Evolutionary conservation across 92 coral and sea anemone genomes (phyloP).

Genomic region (Desmophyllum pertusum): DNA sequence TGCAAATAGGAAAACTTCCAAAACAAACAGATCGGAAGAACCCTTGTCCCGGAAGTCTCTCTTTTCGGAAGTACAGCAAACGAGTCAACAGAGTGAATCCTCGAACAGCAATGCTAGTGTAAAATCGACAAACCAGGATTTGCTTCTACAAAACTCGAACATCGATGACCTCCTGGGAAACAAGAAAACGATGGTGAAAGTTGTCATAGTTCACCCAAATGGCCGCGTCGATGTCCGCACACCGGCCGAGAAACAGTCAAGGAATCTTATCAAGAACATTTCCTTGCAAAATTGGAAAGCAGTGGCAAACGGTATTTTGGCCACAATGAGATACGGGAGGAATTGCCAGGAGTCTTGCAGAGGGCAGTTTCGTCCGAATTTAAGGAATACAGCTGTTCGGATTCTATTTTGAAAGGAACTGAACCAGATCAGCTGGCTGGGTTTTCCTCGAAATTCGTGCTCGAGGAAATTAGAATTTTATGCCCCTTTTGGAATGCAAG

Average conservation of each 20-base stretch:
- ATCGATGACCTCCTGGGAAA: constrained; percentile 12
- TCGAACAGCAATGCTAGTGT: too few species aligned
- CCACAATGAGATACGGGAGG: constrained; percentile 25
- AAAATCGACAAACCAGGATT: too few species aligned
- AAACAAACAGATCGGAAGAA: too few species aligned
- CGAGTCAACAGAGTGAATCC: too few species aligned
- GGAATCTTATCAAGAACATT: constrained; percentile 11
- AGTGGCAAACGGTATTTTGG: constrained; percentile 53
- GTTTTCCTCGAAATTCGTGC: constrained; percentile 44
- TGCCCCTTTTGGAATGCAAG: constrained; percentile 55
- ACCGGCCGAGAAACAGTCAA: constrained; percentile 16
- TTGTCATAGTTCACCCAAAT: constrained; percentile 14
- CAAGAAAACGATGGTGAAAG: constrained; percentile 17
- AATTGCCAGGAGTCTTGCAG: constrained; percentile 30
- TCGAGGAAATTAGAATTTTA: constrained; percentile 17
- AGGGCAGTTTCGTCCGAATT: constrained; percentile 37
- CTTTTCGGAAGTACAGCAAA: too few species aligned
- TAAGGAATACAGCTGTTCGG: constrained; percentile 49
- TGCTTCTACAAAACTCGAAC: too few species aligned
- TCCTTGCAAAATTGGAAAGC: constrained; percentile 33
- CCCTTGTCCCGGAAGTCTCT: too few species aligned
- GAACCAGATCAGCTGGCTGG: constrained; percentile 45
- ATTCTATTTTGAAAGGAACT: constrained; percentile 49
- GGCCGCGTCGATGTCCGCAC: not conserved
- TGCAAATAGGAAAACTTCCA: not conserved